Conservation (phyloP, 2,113 vertebrate genomes). For the Athene cunicularia region DNA sequence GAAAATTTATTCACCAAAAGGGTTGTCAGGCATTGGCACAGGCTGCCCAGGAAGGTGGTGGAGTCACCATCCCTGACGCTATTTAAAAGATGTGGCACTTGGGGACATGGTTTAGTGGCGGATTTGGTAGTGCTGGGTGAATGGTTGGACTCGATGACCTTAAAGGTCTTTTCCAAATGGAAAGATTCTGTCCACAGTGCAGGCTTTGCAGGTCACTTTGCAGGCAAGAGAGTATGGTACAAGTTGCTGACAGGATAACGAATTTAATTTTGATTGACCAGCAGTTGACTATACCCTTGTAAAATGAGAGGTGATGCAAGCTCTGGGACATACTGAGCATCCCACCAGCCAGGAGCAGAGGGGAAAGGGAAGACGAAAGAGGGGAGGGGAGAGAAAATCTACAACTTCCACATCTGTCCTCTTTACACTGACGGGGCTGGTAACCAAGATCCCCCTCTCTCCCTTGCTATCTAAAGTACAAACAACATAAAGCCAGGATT, state of each 20-base stretch:
- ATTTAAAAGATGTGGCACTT: too few relatives aligned
- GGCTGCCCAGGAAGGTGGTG: too few relatives aligned
- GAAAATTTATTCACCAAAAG: too few relatives aligned
- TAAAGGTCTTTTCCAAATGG: too few relatives aligned
- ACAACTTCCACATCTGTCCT: conserved; percentile 9
- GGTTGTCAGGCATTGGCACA: too few relatives aligned
- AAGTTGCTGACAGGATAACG: conserved; percentile 15
- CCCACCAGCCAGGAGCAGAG: conserved; percentile 28
- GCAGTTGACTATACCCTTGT: conserved; percentile 45
- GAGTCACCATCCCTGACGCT: too few relatives aligned
- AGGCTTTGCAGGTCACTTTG: neutral
- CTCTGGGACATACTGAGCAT: neutral
- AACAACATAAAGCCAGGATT: conserved; percentile 62
- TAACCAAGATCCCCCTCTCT: conserved; percentile 48
- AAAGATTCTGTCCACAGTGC: rapidly evolving
- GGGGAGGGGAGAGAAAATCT: neutral
- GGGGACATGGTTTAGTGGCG: too few relatives aligned
- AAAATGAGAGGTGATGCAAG: conserved; percentile 46
- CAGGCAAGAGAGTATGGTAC: neutral
- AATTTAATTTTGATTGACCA: conserved; percentile 55
- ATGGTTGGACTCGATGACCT: too few relatives aligned
- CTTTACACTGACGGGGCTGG: conserved; percentile 13
- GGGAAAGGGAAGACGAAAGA: neutral
- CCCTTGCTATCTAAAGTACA: conserved; percentile 60
- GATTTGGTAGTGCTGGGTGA: too few relatives aligned